Evolutionary conservation across 2,113 vertebrate species (phyloP), one percentile per base, ranked within the genome.

Genomic region (Neogobius melanostomus): DNA sequence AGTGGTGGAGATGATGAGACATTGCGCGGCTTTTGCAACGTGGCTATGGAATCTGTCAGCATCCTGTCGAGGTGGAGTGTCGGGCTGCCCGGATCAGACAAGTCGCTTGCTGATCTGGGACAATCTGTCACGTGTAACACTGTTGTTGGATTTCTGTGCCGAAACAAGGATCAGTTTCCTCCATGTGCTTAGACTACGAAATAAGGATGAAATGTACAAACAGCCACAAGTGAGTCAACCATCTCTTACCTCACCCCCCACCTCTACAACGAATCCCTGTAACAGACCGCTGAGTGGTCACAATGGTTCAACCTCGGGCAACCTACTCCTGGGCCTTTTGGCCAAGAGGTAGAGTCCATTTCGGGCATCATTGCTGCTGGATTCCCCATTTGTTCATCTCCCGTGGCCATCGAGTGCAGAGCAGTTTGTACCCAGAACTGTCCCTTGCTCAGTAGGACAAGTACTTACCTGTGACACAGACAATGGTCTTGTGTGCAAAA

Each of bases 141-240:
- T 1, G 0, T 66, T 15, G 92, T 59, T 7, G 56, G 92, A n/a
- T 69, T 94, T 3, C 42, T 91, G 56, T 93, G 93, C 72, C 17
- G 71, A 17, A 93, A 93, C 54, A 63, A 51, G 1, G 70, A 91
- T 48, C 92, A 93, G 1, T 6, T 14, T 4, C 88, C 85, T 10
- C 61, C 2, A 85, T 91, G 66, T 94, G 93, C 68, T 71, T 75
- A 9, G 46, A 91, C 72, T 91, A 89, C 76, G 83, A 91, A 75
- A 69, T 91, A 45, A 81, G 72, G 28, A 72, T 82, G 0, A 77
- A 88, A 42, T 91, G 90, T 91, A 88, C 59, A 54, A 71, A 15
- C 56, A 36, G 3, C 28, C 90, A 91, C 56, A 14, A 7, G 17
- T 10, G 46, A 47, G 2, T 11, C 2, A 28, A 21, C 56, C 14